Evolutionary conservation across 2,113 vertebrate species (phyloP), one percentile per base, ranked within the genome.

Genomic region (Crocuta crocuta): DNA sequence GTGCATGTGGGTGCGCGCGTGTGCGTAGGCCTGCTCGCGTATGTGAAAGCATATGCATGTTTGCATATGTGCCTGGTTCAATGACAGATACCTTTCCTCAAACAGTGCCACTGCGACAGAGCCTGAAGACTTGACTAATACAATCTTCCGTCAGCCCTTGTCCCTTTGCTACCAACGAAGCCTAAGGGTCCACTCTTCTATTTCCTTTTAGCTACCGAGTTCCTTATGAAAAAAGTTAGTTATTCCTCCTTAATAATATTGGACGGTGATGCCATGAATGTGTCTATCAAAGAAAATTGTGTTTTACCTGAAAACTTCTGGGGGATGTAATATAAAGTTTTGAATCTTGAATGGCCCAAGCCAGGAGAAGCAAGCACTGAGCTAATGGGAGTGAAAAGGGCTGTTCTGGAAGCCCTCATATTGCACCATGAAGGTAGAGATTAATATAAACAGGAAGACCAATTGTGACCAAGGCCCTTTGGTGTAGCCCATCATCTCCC

Each of bases 391-490:
- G 11, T 17, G 33, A 74, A 45, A 15, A 33, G 39, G 7, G 10
- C 4, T 16, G 45, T n/a, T 13, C 31, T 23, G 45, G 65, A 83
- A 66, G 12, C 33, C 26, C 24, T 63, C 19, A 0, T 1, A 15
- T 45, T 24, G 6, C 1, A 39, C 39, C 16, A 1, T 7, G 3
- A 61, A 63, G 16, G 24, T 19, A 1, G 53, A 65, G 31, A 31
- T 23, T 0, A 33, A 65, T 10, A 13, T 7, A 50, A 58, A 13
- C 50, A 13, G 17, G 26, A 74, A 19, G 31, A 45, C 16, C 1
- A 0, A 1, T 3, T 0, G 13, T 4, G 50, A 8, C 35, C 55
- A 10, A 71, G 61, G 12, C 28, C 86, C 23, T 33, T 10, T 10
- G 4, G 33, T 7, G 3, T 21, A 66, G 33, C 45, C 11, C 1